Percentiles rank a stretch among this genome's conserved stretches.
phyloP scores from a whole-genome alignment of 2,797 vertebrate genomes.

The Crossoptilon crossoptilon region DNA sequence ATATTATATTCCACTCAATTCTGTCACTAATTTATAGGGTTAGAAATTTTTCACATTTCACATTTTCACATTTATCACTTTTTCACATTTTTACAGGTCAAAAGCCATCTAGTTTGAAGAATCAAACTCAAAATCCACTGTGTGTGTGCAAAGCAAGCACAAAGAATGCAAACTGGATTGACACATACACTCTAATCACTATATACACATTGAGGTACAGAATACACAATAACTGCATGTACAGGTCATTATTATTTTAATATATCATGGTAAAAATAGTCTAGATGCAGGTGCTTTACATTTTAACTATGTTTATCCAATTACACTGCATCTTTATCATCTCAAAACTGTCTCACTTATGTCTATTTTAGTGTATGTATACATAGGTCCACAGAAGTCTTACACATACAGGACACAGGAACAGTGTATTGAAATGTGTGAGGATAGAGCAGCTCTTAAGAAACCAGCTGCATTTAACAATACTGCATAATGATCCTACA shows the following conservation, averaged over 20 bases:
- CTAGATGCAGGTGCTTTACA: neutral
- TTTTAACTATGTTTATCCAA: neutral
- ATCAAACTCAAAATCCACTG: slow-evolving; percentile 23
- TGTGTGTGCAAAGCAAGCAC: slow-evolving; percentile 26
- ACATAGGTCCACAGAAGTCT: neutral
- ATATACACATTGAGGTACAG: neutral
- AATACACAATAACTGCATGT: neutral
- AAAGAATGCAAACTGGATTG: slow-evolving; percentile 27
- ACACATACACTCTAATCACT: neutral
- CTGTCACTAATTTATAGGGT: neutral
- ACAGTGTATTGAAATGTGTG: neutral
- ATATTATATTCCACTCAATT: neutral
- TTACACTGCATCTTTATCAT: neutral
- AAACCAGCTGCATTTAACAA: neutral
- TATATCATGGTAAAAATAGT: neutral
- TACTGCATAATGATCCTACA: fast-evolving
- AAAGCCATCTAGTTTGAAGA: slow-evolving; percentile 25
- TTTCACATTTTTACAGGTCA: neutral
- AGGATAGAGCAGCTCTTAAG: neutral
- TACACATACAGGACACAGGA: neutral
- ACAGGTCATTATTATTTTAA: neutral
- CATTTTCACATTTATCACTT: neutral
- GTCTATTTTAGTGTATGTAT: neutral
- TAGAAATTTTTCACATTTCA: neutral
- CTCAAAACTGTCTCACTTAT: neutral